Evolutionary conservation across 1,140 invertebrate species (phyloP), one percentile per base, ranked within the genome.

Genomic region (Zaprionus nigranus): DNA sequence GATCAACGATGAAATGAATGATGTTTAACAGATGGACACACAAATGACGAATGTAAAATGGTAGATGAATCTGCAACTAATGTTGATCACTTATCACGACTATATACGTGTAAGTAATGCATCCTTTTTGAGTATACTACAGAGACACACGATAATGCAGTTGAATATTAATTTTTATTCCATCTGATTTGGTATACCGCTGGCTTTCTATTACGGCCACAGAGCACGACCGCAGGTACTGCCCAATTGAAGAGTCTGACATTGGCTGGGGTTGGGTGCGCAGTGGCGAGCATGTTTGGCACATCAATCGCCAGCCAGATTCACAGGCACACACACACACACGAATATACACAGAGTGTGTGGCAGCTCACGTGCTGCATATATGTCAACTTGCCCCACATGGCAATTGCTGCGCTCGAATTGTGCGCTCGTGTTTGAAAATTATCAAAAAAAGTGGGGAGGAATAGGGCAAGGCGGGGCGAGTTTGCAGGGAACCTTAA

Each of bases 351-450:
- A 56, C 11, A 36, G 2, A 17, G 36, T 24, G 12, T 56, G 53
- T 65, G 34, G 46, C 54, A 54, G 49, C 53, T 67, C 84, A 87
- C 84, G 84, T 88, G 81, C 84, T 69, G 67, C 70, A 84, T 88
- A 87, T 88, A 88, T 88, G 84, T 87, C 84, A 88, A 78, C 75
- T 75, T 63, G 84, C 67, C 80, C 72, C 82, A 86, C 54, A 80
- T 87, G 79, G 62, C 73, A 61, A 65, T 73, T 72, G 67, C 65
- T 68, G 69, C 57, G 61, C 68, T 62, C n/a, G 34, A 87, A 87
- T 80, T 71, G 83, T 64, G n/a, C 78, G 69, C 81, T 80, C 84
- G 78, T 78, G 78, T 81, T 78, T 73, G 74, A 77, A 87, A 81
- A 88, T 88, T 69, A 75, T 67, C 51, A 70, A 71, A 77, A 64